Evolutionary conservation across 2,888 invertebrate species (phyloP).

Genomic region (Tetheella fluctuosa): DNA sequence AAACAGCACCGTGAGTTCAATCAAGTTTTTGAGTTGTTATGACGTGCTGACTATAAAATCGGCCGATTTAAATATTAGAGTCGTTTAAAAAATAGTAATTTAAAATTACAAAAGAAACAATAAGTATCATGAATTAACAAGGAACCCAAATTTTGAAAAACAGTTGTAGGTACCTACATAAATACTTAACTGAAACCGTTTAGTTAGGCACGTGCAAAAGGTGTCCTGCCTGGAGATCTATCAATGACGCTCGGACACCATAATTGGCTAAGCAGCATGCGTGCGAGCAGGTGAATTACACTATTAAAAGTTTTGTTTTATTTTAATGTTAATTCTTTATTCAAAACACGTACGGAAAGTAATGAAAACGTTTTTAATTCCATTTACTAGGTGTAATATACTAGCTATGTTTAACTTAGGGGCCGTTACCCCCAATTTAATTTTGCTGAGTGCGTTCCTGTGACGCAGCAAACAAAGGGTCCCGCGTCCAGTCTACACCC

Average conservation of each 20-base stretch:
- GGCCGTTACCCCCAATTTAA: conserved; percentile 72
- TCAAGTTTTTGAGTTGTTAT: no score
- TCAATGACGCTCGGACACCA: conserved; percentile 59
- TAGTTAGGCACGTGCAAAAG: conserved; percentile 62
- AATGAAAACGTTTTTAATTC: conserved; percentile 10
- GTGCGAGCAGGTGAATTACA: conserved; percentile 65
- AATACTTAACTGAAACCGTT: conserved; percentile 28
- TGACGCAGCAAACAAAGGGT: conserved; percentile 78
- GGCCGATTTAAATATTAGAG: no score
- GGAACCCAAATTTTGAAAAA: conserved; percentile 25
- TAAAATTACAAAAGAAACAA: no score
- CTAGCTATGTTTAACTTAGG: conserved; percentile 42
- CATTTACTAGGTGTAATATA: conserved; percentile 19
- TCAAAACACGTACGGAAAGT: conserved; percentile 14
- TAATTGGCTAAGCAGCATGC: conserved; percentile 64
- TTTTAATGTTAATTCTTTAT: conserved; percentile 39
- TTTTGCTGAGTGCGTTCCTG: conserved; percentile 79
- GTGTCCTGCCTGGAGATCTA: conserved; percentile 62
- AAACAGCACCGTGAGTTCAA: no score
- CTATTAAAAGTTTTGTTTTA: conserved; percentile 48
- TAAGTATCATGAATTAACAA: conserved; percentile 25
- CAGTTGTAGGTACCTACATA: conserved; percentile 19
- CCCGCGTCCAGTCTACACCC: conserved; percentile 72
- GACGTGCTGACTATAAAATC: no score
- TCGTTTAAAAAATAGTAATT: no score